Base-by-base conservation (phyloP, 1,140 invertebrate genomes). In the Drosophila nasuta region DNA sequence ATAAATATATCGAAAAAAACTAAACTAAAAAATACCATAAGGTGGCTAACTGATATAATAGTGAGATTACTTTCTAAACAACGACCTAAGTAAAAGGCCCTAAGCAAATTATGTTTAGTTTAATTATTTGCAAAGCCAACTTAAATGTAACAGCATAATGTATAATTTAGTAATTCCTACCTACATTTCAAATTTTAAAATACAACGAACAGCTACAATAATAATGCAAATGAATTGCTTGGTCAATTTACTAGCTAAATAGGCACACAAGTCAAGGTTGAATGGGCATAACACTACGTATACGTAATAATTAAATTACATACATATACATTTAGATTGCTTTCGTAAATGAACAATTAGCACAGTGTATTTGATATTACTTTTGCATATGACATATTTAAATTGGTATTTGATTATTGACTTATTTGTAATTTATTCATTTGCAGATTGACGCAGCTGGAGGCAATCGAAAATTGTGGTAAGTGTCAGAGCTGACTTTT, bases 391-490 rank as follows among this genome's bases (percentile, higher is more conserved):
- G 15, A 58, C n/a, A 43, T 63, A 43, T 60, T 57, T 11, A 52
- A 54, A 79, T 67, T 48, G 54, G 7, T 15, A 48, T 56, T 77
- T 49, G 48, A 68, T 63, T 62, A 49, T 66, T 46, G 8, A 57
- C 33, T 38, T 57, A 41, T 17, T 48, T 25, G 45, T 41, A 41
- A 17, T 49, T 68, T 38, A 15, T 59, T 51, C 65, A 45, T 17
- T 81, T 80, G 49, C 79, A 79, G 79, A 10, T 56, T 7, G 67
- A 4, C 62, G 41, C 46, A 56, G 46, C 64, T 41, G 67, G 11
- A 49, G 63, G 49, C 56, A 81, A 63, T 66, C 60, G 63, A 49
- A 63, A 75, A 66, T 64, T 82, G 75, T 72, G 81, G 81, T 72
- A 58, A 82, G 75, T 66, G 17, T 38, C 33, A 75, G 10, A 15